phyloP scores from a whole-genome alignment of 2,888 invertebrate species.

The Trissolcus brochymenae region DNA sequence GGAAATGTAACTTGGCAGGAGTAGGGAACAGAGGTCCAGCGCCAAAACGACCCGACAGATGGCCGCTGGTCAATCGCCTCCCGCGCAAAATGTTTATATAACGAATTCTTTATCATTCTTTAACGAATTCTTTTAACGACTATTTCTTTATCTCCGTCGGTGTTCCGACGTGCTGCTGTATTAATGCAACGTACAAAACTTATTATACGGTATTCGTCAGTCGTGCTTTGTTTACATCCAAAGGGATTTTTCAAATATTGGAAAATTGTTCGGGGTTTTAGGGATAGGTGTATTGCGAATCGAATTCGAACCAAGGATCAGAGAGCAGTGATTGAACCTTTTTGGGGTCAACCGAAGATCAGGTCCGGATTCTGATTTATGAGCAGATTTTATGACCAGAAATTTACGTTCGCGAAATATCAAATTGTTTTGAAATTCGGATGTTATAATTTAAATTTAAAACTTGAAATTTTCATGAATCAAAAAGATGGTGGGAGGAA shows the following conservation, averaged over 20 bases:
- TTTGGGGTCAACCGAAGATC: conserved; percentile 23
- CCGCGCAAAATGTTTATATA: conserved; percentile 44
- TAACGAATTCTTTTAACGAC: too few species aligned
- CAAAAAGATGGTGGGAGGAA: background rate
- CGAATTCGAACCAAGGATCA: conserved; percentile 20
- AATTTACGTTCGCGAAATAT: too few species aligned
- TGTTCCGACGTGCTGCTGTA: background rate
- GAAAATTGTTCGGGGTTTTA: conserved; percentile 14
- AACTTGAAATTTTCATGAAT: background rate
- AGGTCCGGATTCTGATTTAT: conserved; percentile 1
- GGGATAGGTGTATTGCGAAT: conserved; percentile 21
- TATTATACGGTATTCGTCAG: conserved; percentile 21
- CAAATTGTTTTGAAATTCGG: too few species aligned
- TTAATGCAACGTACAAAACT: background rate
- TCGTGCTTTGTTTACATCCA: conserved; percentile 26
- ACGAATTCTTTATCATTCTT: too few species aligned
- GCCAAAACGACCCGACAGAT: conserved; percentile 71
- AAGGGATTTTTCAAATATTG: conserved; percentile 20
- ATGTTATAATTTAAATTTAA: too few species aligned
- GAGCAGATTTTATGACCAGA: background rate
- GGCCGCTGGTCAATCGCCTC: conserved; percentile 69
- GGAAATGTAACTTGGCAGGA: conserved; percentile 68
- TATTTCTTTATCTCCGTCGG: background rate
- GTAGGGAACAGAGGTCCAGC: conserved; percentile 61
- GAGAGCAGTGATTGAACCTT: conserved; percentile 9